Percentiles rank a stretch among this genome's conserved stretches.
Evolutionary conservation across 2,113 vertebrate species (phyloP).

Genomic region (Saccopteryx bilineata): DNA sequence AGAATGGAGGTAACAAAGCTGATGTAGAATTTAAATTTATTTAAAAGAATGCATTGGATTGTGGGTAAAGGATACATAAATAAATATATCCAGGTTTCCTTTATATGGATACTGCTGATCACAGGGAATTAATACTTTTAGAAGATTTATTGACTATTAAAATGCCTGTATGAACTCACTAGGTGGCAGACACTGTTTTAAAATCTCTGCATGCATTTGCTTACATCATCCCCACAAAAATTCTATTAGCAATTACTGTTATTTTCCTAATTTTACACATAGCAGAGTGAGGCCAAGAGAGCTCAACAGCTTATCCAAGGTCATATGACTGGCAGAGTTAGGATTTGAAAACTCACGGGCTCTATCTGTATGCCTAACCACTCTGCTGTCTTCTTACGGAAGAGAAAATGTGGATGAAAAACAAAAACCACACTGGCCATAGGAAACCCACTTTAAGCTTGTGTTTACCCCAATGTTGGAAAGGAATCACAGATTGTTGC

Average conservation of each 20-base stretch:
- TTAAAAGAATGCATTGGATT: not conserved
- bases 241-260: not conserved
- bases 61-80: not conserved
- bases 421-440: rapidly evolving
- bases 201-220: not conserved
- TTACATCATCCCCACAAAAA: not conserved
- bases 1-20: not conserved
- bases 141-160: not conserved
- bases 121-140: not conserved
- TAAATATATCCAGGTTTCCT: not conserved
- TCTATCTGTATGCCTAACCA: not conserved
- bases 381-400: not conserved
- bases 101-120: not conserved
- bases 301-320: not conserved
- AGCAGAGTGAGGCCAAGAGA: not conserved
- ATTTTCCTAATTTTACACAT: not conserved
- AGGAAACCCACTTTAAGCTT: not conserved
- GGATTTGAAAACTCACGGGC: not conserved
- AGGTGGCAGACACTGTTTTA: not conserved
- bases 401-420: not conserved
- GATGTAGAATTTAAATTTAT: not conserved
- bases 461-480: not conserved
- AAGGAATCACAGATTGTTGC: not conserved
- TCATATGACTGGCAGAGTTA: not conserved
- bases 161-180: not conserved